These are phyloP conservation scores for Macroglossus sobrinus DNA, from an alignment of 2,113 vertebrate species.

Conservation along the genomic window DNA sequence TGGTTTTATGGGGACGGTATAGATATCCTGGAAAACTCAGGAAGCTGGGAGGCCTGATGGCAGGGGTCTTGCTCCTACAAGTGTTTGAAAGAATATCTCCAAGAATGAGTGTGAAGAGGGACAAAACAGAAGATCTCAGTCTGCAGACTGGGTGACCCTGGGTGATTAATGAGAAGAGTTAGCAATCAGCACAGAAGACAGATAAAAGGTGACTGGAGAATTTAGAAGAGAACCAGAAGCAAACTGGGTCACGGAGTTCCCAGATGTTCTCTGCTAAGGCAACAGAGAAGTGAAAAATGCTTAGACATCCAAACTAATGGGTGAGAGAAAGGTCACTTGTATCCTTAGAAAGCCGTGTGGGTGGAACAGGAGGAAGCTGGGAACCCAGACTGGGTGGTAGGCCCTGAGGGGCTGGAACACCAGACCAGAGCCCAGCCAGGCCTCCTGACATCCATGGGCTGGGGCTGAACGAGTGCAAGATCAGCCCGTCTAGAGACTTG, in stretches of 20 bases:
- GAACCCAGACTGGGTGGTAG: neutral
- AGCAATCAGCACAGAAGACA: neutral
- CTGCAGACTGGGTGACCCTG: neutral
- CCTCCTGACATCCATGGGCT: neutral
- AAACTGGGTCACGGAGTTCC: neutral
- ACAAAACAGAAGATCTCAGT: neutral
- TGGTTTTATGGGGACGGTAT: neutral
- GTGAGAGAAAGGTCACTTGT: neutral
- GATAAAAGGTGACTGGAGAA: neutral
- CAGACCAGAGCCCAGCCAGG: neutral
- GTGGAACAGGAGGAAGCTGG: neutral
- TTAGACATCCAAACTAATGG: neutral
- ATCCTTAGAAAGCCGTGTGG: neutral
- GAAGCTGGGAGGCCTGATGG: neutral
- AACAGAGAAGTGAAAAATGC: neutral
- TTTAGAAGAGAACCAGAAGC: neutral
- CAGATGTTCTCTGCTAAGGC: neutral
- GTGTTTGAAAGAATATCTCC: neutral
- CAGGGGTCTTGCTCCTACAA: neutral
- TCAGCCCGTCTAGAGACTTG: neutral
- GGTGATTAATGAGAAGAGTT: neutral
- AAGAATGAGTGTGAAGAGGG: neutral
- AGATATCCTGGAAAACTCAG: neutral
- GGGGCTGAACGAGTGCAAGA: neutral
- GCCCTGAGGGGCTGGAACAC: neutral